Conservation (phyloP, 2,888 invertebrate genomes). For the Idaea aversata region DNA sequence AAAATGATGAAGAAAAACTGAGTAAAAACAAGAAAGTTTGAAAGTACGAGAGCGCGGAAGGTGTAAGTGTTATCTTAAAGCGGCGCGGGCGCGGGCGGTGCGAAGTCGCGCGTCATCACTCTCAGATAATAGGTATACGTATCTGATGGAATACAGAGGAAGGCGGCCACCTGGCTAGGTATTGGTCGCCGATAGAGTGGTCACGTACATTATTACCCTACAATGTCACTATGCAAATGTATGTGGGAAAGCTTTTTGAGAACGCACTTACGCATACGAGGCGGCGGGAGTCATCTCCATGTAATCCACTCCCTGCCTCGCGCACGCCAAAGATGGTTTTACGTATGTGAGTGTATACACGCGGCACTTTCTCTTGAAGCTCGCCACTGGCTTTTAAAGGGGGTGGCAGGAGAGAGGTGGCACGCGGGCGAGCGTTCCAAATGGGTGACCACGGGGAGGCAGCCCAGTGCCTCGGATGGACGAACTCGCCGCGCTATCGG, state of each 20-base stretch:
- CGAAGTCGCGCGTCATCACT: not conserved
- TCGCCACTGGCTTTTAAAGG: slow-evolving; percentile 82
- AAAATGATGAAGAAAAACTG: no score
- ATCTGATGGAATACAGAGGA: not conserved
- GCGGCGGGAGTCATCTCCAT: slow-evolving; percentile 66
- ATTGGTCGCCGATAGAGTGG: slow-evolving; percentile 62
- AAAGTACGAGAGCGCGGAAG: not conserved
- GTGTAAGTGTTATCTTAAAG: not conserved
- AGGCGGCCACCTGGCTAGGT: slow-evolving; percentile 25
- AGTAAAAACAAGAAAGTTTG: not conserved
- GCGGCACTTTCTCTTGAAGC: slow-evolving; percentile 82
- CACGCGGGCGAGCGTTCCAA: slow-evolving; percentile 62
- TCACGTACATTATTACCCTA: slow-evolving; percentile 80
- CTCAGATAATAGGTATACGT: not conserved
- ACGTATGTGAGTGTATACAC: slow-evolving; percentile 78
- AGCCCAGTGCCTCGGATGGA: slow-evolving; percentile 50
- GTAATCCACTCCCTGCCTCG: slow-evolving; percentile 69
- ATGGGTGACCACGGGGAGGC: slow-evolving; percentile 81
- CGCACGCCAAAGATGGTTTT: slow-evolving; percentile 73
- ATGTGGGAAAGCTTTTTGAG: slow-evolving; percentile 77
- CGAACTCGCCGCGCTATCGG: slow-evolving; percentile 52
- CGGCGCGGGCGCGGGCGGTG: not conserved
- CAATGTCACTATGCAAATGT: slow-evolving; percentile 80
- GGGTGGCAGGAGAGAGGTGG: slow-evolving; percentile 63
- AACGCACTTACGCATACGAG: slow-evolving; percentile 78